Evolutionary conservation across 1,140 invertebrate species (phyloP).

Genomic region (Magallana ariakensis): DNA sequence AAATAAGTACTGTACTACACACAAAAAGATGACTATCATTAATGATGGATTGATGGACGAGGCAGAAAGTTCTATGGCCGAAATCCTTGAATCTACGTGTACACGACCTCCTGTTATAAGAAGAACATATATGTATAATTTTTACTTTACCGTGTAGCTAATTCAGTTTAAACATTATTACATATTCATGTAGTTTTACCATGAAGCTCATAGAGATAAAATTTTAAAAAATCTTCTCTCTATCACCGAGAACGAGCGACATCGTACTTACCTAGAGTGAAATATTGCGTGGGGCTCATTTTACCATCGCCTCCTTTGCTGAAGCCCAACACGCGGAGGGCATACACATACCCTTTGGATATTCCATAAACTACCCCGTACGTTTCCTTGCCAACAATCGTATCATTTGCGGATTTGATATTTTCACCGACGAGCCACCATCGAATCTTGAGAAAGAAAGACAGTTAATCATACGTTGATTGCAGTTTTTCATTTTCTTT

Average conservation of each 20-base stretch:
- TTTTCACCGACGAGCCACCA: slow-evolving; percentile 63
- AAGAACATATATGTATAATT: too few relatives aligned
- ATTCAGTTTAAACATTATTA: too few relatives aligned
- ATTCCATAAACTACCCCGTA: slow-evolving; percentile 82
- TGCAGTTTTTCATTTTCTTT: too few relatives aligned
- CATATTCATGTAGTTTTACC: too few relatives aligned
- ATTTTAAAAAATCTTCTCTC: too few relatives aligned
- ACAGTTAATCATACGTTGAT: too few relatives aligned
- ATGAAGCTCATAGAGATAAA: too few relatives aligned
- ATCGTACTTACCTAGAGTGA: slow-evolving; percentile 56
- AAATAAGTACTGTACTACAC: neutral
- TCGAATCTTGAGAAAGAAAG: slow-evolving; percentile 52
- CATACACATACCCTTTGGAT: slow-evolving; percentile 88
- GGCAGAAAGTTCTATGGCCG: neutral
- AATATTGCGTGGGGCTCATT: slow-evolving; percentile 88
- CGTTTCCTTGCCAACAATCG: slow-evolving; percentile 55
- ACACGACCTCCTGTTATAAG: neutral
- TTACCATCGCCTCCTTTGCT: slow-evolving; percentile 96
- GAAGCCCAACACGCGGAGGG: slow-evolving; percentile 93
- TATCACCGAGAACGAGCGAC: too few relatives aligned
- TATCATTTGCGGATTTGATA: slow-evolving; percentile 61
- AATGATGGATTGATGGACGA: neutral
- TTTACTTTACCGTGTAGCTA: too few relatives aligned
- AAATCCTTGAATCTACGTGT: neutral
- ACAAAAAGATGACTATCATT: neutral